These are phyloP conservation scores for Sula dactylatra DNA, from an alignment of 2,113 vertebrate genomes.

Conservation along the genomic window DNA sequence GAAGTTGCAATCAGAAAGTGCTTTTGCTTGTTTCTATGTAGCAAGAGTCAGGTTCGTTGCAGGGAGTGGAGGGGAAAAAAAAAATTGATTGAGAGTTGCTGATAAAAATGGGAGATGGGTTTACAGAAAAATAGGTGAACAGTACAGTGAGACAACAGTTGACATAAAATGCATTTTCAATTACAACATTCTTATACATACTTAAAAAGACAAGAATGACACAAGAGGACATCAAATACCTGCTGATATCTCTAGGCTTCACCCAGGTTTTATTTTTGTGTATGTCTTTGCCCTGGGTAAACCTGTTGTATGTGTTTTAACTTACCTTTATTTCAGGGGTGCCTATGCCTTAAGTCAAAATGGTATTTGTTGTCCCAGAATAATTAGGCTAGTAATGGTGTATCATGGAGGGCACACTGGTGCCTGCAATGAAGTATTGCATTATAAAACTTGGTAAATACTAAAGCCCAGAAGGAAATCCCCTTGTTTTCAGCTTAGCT, in stretches of 20 bases:
- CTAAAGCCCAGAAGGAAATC: slow-evolving; percentile 52
- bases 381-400: slow-evolving; percentile 55
- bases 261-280: slow-evolving; percentile 36
- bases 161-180: slow-evolving; percentile 87
- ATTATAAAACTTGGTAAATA: slow-evolving; percentile 53
- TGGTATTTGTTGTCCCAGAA: slow-evolving; percentile 58
- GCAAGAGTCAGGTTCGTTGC: slow-evolving; percentile 76
- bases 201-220: slow-evolving; percentile 87
- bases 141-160: slow-evolving; percentile 80
- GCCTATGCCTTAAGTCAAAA: slow-evolving; percentile 66
- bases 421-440: neutral
- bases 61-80: neutral
- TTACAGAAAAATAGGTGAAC: slow-evolving; percentile 83
- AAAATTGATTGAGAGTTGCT: slow-evolving; percentile 81
- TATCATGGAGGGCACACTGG: neutral
- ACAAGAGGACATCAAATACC: slow-evolving; percentile 44
- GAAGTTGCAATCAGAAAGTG: slow-evolving; percentile 85
- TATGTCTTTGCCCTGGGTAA: slow-evolving; percentile 52
- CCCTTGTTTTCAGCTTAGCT: slow-evolving; percentile 74
- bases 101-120: slow-evolving; percentile 82
- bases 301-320: slow-evolving; percentile 69
- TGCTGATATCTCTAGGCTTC: slow-evolving; percentile 18
- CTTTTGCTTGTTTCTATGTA: slow-evolving; percentile 82
- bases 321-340: slow-evolving; percentile 63
- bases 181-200: slow-evolving; percentile 84